Conservation (phyloP, 2,797 vertebrate species). For the Enteromius anoplus region DNA sequence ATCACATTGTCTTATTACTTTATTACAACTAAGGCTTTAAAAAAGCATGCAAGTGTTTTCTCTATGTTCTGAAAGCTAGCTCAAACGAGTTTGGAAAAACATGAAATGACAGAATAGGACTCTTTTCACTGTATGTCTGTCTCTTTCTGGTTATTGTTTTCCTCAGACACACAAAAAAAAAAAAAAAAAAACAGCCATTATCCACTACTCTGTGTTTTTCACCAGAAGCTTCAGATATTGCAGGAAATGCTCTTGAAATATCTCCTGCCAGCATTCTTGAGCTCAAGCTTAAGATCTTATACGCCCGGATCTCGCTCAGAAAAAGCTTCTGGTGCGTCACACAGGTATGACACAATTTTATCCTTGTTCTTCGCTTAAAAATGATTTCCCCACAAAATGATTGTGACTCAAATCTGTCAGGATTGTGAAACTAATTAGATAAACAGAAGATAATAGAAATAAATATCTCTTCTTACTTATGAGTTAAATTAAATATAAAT, state of each 20-base stretch:
- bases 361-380: neutral
- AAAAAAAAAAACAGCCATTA: neutral
- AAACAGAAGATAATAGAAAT: neutral
- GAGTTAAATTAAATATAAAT: neutral
- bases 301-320: neutral
- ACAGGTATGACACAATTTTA: neutral
- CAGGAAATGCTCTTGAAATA: neutral
- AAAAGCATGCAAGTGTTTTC: neutral
- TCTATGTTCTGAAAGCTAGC: neutral
- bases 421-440: neutral
- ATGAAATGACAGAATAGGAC: neutral
- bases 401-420: neutral
- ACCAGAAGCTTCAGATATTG: neutral
- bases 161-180: neutral
- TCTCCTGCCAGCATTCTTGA: conserved; percentile 18
- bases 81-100: neutral
- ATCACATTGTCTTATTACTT: neutral
- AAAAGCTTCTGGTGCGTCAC: conserved; percentile 7
- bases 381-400: neutral
- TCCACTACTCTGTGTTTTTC: neutral
- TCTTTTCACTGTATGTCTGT: neutral
- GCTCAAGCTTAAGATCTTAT: neutral
- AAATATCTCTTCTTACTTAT: neutral
- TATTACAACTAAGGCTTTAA: no score
- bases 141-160: neutral